Evolutionary conservation across 2,797 vertebrate genomes (phyloP).

Genomic region (Hoplostethus mediterraneus): DNA sequence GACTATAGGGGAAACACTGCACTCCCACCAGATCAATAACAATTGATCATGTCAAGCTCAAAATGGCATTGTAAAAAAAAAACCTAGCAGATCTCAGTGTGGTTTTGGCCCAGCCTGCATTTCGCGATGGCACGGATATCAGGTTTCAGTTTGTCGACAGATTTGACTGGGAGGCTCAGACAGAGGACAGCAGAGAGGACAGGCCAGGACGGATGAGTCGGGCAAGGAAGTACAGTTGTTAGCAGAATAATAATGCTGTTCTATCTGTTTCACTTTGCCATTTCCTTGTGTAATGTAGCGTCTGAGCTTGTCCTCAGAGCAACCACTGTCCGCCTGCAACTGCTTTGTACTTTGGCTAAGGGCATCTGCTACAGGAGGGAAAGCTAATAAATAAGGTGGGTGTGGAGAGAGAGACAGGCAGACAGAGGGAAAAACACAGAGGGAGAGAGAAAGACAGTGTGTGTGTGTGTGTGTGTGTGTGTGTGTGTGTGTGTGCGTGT

Average conservation of each 20-base stretch:
- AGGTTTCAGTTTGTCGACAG: conserved; percentile 49
- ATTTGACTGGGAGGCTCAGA: conserved; percentile 44
- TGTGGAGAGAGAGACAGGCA: conserved; percentile 25
- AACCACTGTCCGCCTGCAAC: conserved; percentile 42
- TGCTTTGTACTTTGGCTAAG: conserved; percentile 47
- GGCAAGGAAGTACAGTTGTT: conserved; percentile 51
- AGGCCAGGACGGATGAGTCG: conserved; percentile 28
- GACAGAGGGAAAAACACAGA: conserved; percentile 12
- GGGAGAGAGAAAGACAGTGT: neutral
- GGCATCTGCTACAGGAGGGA: conserved; percentile 50
- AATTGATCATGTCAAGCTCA: conserved; percentile 18
- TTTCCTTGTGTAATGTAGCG: conserved; percentile 59
- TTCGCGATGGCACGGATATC: conserved; percentile 37
- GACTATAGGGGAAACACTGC: conserved; percentile 3
- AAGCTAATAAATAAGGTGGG: conserved; percentile 62
- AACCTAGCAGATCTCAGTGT: neutral
- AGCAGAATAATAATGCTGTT: conserved; percentile 66
- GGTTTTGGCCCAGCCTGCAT: conserved; percentile 15
- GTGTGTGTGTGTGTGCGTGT: conserved; percentile 24
- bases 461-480: conserved; percentile 6
- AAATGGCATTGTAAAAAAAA: conserved; percentile 22
- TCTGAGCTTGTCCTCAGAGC: conserved; percentile 62
- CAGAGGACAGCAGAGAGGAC: conserved; percentile 59
- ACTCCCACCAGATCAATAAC: conserved; percentile 28
- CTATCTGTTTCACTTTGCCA: conserved; percentile 62